A percentile compares a stretch with the other conserved stretches of the same genome.
These are phyloP conservation scores for Ctenodactylus gundi DNA, from an alignment of 2,113 vertebrate genomes.

Conservation along the genomic window DNA sequence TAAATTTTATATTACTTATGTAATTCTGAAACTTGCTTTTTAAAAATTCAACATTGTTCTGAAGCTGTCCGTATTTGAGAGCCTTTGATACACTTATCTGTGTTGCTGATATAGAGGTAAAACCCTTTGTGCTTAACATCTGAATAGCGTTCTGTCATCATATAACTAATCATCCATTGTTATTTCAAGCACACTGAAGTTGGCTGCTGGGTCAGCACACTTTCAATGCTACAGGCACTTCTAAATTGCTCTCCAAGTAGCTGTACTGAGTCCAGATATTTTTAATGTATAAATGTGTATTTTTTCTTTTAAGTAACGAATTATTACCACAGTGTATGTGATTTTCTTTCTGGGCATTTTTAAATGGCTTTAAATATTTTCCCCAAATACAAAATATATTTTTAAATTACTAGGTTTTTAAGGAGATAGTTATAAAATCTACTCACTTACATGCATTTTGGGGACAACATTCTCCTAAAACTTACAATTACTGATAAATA, in stretches of 20 bases:
- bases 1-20: background rate
- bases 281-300: background rate
- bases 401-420: background rate
- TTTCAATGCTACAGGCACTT: background rate
- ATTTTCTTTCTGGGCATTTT: slow-evolving; percentile 5
- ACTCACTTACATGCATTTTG: slow-evolving; percentile 5
- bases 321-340: slow-evolving; percentile 9
- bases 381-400: background rate
- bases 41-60: slow-evolving; percentile 34
- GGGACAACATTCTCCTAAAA: background rate
- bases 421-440: background rate
- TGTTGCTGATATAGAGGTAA: background rate
- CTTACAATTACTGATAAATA: slow-evolving; percentile 29
- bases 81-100: background rate
- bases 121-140: slow-evolving; percentile 30
- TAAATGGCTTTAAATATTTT: slow-evolving; percentile 3
- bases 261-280: background rate
- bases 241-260: slow-evolving; percentile 22
- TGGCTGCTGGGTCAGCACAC: background rate
- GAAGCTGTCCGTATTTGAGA: background rate
- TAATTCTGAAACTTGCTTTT: slow-evolving; percentile 27
- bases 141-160: background rate
- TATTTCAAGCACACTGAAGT: slow-evolving; percentile 5
- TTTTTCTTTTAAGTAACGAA: slow-evolving; percentile 16
- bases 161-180: background rate